These are phyloP conservation scores for Myotis yumanensis DNA, from an alignment of 2,113 vertebrate genomes.

Conservation along the genomic window DNA sequence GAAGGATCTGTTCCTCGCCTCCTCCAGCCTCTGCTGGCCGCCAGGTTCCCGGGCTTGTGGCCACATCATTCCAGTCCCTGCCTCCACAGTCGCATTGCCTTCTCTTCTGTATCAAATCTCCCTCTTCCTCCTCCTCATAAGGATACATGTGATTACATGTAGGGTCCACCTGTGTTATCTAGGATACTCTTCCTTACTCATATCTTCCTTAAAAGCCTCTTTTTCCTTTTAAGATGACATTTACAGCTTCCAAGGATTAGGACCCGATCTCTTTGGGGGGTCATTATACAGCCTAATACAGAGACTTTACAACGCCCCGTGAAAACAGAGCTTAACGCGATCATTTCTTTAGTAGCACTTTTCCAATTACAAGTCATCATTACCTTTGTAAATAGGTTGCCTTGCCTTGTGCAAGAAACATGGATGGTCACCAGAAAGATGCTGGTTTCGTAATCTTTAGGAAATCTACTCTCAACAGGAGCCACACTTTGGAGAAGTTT, in stretches of 20 bases:
- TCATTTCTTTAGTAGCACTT: neutral
- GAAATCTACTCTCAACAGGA: constrained; percentile 29
- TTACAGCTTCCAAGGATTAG: neutral
- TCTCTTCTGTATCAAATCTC: neutral
- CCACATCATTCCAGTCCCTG: neutral
- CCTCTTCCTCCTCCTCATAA: neutral
- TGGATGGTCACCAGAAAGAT: constrained; percentile 1
- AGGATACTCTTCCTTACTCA: neutral
- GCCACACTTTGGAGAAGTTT: neutral
- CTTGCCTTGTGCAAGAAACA: neutral
- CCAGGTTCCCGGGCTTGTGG: neutral
- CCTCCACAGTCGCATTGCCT: neutral
- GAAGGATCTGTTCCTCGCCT: neutral
- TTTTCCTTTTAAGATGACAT: constrained; percentile 15
- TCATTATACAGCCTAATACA: neutral
- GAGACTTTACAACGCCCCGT: neutral
- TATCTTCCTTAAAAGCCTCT: neutral
- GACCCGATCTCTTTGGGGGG: neutral
- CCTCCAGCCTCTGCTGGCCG: neutral
- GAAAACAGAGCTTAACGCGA: neutral
- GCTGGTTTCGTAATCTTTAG: constrained; percentile 19
- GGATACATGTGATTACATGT: neutral
- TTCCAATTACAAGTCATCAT: neutral
- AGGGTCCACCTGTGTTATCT: neutral
- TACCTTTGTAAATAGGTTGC: neutral